Conservation (phyloP, 2,797 vertebrate genomes). For the Dendrocincla fuliginosa region DNA sequence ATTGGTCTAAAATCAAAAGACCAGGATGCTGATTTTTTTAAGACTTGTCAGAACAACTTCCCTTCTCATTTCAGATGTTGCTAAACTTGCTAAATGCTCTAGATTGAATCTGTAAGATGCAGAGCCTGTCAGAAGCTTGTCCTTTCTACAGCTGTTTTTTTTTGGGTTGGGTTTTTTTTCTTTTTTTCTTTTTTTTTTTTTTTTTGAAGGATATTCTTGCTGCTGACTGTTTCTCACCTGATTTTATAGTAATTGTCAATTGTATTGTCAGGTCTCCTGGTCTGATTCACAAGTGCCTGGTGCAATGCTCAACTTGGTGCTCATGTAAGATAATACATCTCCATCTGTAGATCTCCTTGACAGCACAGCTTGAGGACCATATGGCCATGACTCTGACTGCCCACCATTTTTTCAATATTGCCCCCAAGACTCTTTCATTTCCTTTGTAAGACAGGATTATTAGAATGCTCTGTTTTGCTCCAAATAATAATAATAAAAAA, state of each 20-base stretch:
- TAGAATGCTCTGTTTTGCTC: conserved; percentile 47
- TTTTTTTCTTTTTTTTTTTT: neutral
- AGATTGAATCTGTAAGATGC: neutral
- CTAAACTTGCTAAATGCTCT: neutral
- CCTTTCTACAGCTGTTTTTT: neutral
- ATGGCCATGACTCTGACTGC: conserved; percentile 67
- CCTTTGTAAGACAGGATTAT: conserved; percentile 45
- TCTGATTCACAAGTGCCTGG: conserved; percentile 53
- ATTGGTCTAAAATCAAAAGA: conserved; percentile 7
- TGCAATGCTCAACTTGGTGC: conserved; percentile 57
- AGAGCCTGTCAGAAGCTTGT: neutral
- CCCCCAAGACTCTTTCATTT: conserved; percentile 59
- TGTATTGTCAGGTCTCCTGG: conserved; percentile 9
- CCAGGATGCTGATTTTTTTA: neutral
- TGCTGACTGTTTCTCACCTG: conserved; percentile 42
- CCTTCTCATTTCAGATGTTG: neutral
- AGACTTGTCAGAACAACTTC: conserved; percentile 18
- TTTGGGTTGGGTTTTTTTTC: too few species aligned
- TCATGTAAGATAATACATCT: conserved; percentile 59
- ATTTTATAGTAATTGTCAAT: conserved; percentile 33
- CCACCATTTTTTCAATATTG: conserved; percentile 67
- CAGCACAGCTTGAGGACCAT: conserved; percentile 74
- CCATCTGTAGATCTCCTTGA: conserved; percentile 67
- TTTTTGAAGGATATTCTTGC: neutral
- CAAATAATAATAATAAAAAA: conserved; percentile 9